These are phyloP conservation scores for Sipha flava DNA, from an alignment of 1,140 invertebrate species.

Conservation along the genomic window DNA sequence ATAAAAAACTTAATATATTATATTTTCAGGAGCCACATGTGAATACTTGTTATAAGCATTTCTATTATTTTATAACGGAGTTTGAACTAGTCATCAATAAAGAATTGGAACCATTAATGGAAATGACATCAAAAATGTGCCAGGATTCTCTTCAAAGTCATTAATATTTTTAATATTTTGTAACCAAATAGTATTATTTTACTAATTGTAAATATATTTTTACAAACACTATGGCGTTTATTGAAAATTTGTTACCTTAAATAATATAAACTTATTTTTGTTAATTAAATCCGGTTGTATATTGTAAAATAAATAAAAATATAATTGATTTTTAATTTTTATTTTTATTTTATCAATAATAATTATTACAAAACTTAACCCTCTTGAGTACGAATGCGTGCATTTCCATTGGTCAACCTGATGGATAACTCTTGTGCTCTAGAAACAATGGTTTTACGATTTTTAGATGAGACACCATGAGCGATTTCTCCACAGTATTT, in stretches of 20 bases:
- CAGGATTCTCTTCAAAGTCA: slow-evolving; percentile 36
- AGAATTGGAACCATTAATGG: slow-evolving; percentile 77
- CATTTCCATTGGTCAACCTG: slow-evolving; percentile 90
- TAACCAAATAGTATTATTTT: background rate
- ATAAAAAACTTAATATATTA: background rate
- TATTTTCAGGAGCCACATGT: slow-evolving; percentile 80
- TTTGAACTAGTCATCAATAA: slow-evolving; percentile 76
- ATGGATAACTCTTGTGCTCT: slow-evolving; percentile 92
- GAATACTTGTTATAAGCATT: slow-evolving; percentile 95
- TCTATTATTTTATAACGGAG: slow-evolving; percentile 89
- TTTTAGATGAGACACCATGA: slow-evolving; percentile 91
- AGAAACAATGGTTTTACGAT: slow-evolving; percentile 91
- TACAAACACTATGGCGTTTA: background rate
- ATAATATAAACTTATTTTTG: background rate
- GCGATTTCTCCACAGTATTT: slow-evolving; percentile 96
- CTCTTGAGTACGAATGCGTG: slow-evolving; percentile 93
- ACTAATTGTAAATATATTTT: background rate
- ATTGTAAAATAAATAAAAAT: background rate
- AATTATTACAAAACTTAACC: slow-evolving; percentile 51
- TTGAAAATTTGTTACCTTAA: background rate
- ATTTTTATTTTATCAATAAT: slow-evolving; percentile 54
- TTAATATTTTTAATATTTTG: background rate
- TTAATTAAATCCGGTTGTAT: background rate
- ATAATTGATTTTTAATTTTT: background rate
- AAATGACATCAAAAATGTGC: slow-evolving; percentile 65